These are phyloP conservation scores for Baryphthengus martii DNA, from an alignment of 2,113 vertebrate species.

Conservation along the genomic window DNA sequence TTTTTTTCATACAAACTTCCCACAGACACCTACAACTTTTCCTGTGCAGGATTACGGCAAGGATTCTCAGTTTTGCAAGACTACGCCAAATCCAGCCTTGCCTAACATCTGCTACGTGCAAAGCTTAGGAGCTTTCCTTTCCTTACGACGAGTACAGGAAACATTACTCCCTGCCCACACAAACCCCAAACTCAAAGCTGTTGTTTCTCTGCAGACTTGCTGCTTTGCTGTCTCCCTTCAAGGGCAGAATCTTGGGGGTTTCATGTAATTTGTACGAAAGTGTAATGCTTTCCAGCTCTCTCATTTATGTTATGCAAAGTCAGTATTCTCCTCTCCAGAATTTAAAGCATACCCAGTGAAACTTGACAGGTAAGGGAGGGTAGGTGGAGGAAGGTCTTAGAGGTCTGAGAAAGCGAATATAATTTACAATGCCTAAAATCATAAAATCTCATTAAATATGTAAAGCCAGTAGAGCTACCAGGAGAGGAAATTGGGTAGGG, in stretches of 20 bases:
- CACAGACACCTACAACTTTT: background rate
- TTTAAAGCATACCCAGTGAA: constrained; percentile 70
- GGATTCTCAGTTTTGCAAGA: background rate
- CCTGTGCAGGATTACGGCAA: background rate
- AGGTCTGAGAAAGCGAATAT: constrained; percentile 54
- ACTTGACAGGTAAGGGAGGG: constrained; percentile 72
- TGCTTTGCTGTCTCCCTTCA: constrained; percentile 11
- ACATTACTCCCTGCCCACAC: background rate
- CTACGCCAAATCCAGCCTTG: background rate
- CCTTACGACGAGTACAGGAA: background rate
- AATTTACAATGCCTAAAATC: constrained; percentile 62
- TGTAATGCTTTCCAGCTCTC: background rate
- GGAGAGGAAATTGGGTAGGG: constrained; percentile 21
- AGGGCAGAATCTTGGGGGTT: constrained; percentile 27
- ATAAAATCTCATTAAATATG: constrained; percentile 63
- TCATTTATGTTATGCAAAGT: constrained; percentile 56
- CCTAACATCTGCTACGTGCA: background rate
- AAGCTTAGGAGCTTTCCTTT: background rate
- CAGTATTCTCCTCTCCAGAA: constrained; percentile 57
- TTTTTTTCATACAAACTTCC: background rate
- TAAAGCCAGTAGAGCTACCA: constrained; percentile 34
- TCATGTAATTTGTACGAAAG: constrained; percentile 36
- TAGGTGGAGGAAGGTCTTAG: constrained; percentile 47
- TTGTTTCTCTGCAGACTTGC: background rate
- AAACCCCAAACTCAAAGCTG: background rate